phyloP scores from a whole-genome alignment of 2,888 invertebrate species.

The Pogonocherus hispidulus region DNA sequence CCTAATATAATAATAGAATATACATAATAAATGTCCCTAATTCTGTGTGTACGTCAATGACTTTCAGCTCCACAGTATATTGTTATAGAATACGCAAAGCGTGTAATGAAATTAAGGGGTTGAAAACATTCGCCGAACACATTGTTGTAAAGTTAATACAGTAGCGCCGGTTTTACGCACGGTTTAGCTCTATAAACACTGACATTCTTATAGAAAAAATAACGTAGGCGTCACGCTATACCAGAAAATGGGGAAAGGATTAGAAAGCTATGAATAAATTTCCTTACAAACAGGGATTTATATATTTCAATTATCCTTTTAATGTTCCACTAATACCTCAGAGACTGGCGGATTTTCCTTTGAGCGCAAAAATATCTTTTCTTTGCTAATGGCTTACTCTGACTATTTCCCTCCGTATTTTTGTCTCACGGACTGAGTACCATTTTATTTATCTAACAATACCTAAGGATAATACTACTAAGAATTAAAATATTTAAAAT shows the following conservation, averaged over 20 bases:
- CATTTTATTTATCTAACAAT: too few species aligned
- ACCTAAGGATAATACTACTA: too few species aligned
- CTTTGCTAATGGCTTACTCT: too few species aligned
- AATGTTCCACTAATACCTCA: background rate
- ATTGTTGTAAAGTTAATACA: constrained; percentile 23
- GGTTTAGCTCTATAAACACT: constrained; percentile 9
- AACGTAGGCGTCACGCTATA: background rate
- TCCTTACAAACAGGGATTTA: constrained; percentile 5
- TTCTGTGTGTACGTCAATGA: background rate
- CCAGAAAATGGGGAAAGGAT: constrained; percentile 5
- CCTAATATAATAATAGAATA: too few species aligned
- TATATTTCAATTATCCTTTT: background rate
- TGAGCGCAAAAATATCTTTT: too few species aligned
- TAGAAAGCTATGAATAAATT: constrained; percentile 3
- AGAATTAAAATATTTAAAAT: too few species aligned
- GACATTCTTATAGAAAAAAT: background rate
- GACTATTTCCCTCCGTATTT: too few species aligned
- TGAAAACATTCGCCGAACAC: constrained; percentile 2
- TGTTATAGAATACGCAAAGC: constrained; percentile 1
- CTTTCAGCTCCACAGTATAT: background rate
- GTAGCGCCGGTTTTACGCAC: constrained; percentile 24
- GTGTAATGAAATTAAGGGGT: constrained; percentile 25
- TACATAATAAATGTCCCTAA: too few species aligned
- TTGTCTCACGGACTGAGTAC: too few species aligned
- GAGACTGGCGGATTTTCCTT: too few species aligned